Evolutionary conservation across 2,888 invertebrate genomes (phyloP), one percentile per base, ranked within the genome.

Genomic region (Drosophila barbarae): DNA sequence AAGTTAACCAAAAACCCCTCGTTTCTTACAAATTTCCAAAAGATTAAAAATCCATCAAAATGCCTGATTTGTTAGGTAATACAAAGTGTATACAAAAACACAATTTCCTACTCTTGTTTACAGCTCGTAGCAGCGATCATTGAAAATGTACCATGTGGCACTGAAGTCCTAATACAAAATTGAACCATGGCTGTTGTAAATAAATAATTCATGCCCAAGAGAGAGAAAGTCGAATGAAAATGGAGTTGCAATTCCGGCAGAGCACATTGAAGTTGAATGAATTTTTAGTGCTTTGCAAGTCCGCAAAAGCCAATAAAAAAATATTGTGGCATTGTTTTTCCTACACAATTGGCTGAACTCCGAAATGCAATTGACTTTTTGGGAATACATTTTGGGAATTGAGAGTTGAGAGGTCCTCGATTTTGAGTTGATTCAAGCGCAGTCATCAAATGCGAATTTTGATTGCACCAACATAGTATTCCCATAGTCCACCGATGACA

Each of bases 191-290:
- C 28, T 52, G 38, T 53, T 23, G 46, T 39, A 64, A 64, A 64
- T 64, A 53, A 64, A 64, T 64, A 47, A 64, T 64, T 64, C 64
- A 64, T 47, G 36, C 5, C 46, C 42, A 47, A 34, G 10, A 53
- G 10, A 53, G 44, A 28, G 42, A 18, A 30, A 42, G 18, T 34
- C 42, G 28, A 51, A 36, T 51, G 50, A 32, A 49, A 54, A 54
- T 18, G 32, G 38, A 56, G 46, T 63, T 34, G 39, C 64, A 64
- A 47, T 53, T 53, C 13, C 39, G 35, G 34, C 34, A 9, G 42
- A 36, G 46, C 51, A 38, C 36, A 51, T 46, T 46, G 51, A 38
- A 39, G 44, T 34, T 46, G 51, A 34, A 28, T 63, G 46, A 34
- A 51, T 52, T 52, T 34, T 51, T 38, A 63, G 52, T 51, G 46